These are phyloP conservation scores for Scaptomyza montana DNA, from an alignment of 1,140 invertebrate species.

Conservation along the genomic window DNA sequence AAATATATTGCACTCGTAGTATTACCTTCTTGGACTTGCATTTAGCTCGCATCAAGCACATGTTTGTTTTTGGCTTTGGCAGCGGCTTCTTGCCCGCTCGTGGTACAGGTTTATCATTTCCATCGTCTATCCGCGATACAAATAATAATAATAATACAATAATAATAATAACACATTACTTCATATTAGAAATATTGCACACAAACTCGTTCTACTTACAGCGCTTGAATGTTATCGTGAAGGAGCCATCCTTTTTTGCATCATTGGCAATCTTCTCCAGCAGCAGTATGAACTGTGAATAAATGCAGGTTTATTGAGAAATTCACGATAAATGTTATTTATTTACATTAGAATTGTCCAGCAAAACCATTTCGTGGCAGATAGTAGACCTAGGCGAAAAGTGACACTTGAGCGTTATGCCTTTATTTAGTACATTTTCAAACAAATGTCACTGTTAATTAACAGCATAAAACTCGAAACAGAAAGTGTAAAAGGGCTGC, in stretches of 20 bases:
- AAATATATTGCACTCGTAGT: too few relatives aligned
- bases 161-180: conserved; percentile 10
- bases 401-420: conserved; percentile 43
- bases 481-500: conserved; percentile 17
- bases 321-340: conserved; percentile 62
- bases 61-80: conserved; percentile 87
- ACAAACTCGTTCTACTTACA: conserved; percentile 85
- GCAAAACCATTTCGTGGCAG: conserved; percentile 86
- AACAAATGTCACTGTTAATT: conserved; percentile 17
- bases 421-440: conserved; percentile 43
- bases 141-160: too few relatives aligned
- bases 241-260: conserved; percentile 86
- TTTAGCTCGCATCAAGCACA: conserved; percentile 90
- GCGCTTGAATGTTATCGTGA: conserved; percentile 88
- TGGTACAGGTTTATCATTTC: conserved; percentile 88
- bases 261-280: conserved; percentile 87
- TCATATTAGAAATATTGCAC: conserved; percentile 4
- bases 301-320: conserved; percentile 84
- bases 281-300: conserved; percentile 87
- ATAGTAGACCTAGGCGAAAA: conserved; percentile 36
- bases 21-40: conserved; percentile 88
- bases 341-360: conserved; percentile 86
- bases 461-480: conserved; percentile 36
- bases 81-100: conserved; percentile 85
- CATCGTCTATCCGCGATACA: conserved; percentile 87